Evolutionary conservation across 2,888 invertebrate genomes (phyloP).

Genomic region (Fabriciana adippe): DNA sequence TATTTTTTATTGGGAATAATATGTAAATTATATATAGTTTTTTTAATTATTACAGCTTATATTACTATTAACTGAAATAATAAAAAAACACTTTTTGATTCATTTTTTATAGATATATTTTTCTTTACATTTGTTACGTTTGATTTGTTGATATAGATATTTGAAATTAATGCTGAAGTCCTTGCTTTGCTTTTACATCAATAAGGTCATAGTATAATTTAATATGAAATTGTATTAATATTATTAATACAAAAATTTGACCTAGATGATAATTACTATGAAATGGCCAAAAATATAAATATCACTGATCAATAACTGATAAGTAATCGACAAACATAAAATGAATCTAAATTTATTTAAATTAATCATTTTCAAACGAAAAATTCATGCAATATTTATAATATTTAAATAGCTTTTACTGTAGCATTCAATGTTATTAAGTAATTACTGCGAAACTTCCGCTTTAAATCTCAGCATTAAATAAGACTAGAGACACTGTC

Average conservation of each 20-base stretch:
- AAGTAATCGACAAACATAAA: not conserved
- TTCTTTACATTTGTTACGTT: too few species aligned
- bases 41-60: too few species aligned
- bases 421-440: too few species aligned
- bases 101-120: too few species aligned
- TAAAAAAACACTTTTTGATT: too few species aligned
- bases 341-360: not conserved
- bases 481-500: too few species aligned
- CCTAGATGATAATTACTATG: conserved; percentile 9
- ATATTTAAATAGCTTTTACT: not conserved
- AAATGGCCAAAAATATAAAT: not conserved
- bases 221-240: conserved; percentile 1
- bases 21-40: too few species aligned
- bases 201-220: conserved; percentile 11
- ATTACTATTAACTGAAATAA: too few species aligned
- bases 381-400: not conserved
- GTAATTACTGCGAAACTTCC: too few species aligned
- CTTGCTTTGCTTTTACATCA: not conserved
- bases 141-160: too few species aligned
- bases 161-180: not conserved
- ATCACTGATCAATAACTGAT: conserved; percentile 6
- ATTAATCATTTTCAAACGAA: not conserved
- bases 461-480: too few species aligned
- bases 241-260: conserved; percentile 8
- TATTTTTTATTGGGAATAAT: too few species aligned